Evolutionary conservation across 2,888 invertebrate species (phyloP), one percentile per base, ranked within the genome.

Genomic region (Tupiocoris notatus): DNA sequence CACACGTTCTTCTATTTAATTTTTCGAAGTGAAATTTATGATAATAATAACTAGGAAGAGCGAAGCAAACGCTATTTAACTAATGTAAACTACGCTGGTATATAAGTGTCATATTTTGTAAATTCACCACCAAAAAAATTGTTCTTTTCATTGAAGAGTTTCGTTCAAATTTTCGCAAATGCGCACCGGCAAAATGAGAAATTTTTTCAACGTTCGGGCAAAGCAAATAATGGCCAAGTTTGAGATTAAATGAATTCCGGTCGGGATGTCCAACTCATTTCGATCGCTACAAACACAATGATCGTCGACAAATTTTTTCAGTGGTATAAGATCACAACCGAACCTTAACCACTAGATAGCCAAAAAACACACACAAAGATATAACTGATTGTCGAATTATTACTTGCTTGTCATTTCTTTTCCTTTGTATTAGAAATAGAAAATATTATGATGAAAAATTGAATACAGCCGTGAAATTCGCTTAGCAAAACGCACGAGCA

Each of bases 371-470:
- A 73, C 64, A 75, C 65, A 75, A 75, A 75, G 65, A 79, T 61
- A 67, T 63, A 79, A 79, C 79, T 79, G 79, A 79, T 79, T 79
- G 79, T 79, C 79, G 77, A 77, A 77, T 79, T 79, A 79, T 79
- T 79, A 79, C 79, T 79, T 76, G 73, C 65, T 74, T 77, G 71
- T 73, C 67, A 23, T 77, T 77, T 39, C 39, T 39, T 39, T 39
- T 39, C 39, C 39, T 12, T 39, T 39, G 39, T 67, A 71, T 76
- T 76, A 78, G 62, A 78, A 78, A 78, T 39, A 39, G 39, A 39
- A 39, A 39, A 39, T 39, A 78, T n/a, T 78, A 78, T 78, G 71
- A 76, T 74, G 66, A 76, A 73, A 24, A 77, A 77, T 63, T 54
- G 73, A 73, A 39, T 73, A 73, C 78, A 77, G 78, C 78, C 76